phyloP scores from a whole-genome alignment of 1,140 invertebrate species.

The Ylistrum balloti region DNA sequence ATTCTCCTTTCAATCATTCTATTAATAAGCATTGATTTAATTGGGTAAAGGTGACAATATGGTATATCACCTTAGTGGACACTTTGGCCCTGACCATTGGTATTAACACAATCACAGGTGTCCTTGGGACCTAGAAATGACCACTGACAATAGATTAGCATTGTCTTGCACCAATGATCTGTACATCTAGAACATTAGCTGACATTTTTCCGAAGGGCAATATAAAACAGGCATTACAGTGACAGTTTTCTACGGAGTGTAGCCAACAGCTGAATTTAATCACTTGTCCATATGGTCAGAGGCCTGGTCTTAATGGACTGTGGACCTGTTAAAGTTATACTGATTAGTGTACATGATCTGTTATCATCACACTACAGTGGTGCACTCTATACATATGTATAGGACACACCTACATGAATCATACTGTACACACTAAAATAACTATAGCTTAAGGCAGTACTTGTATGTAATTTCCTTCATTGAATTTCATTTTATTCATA shows the following conservation, averaged over 20 bases:
- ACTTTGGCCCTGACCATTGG: neutral
- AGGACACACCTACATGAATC: slow-evolving; percentile 20
- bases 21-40: too few species aligned
- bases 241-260: neutral
- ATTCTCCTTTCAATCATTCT: too few species aligned
- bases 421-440: neutral
- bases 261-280: neutral
- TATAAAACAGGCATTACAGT: neutral
- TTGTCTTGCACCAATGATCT: neutral
- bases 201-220: neutral
- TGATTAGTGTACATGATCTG: neutral
- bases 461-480: too few species aligned
- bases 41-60: too few species aligned
- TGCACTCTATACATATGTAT: neutral
- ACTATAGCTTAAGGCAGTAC: too few species aligned
- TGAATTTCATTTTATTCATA: too few species aligned
- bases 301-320: neutral
- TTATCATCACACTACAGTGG: neutral
- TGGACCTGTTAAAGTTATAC: neutral
- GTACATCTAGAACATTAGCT: too few species aligned
- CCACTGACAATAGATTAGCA: neutral
- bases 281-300: neutral
- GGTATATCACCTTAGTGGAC: neutral
- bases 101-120: neutral
- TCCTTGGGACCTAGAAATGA: neutral